Base-by-base conservation (phyloP, 2,113 vertebrate genomes). In the Erythrocebus patas region DNA sequence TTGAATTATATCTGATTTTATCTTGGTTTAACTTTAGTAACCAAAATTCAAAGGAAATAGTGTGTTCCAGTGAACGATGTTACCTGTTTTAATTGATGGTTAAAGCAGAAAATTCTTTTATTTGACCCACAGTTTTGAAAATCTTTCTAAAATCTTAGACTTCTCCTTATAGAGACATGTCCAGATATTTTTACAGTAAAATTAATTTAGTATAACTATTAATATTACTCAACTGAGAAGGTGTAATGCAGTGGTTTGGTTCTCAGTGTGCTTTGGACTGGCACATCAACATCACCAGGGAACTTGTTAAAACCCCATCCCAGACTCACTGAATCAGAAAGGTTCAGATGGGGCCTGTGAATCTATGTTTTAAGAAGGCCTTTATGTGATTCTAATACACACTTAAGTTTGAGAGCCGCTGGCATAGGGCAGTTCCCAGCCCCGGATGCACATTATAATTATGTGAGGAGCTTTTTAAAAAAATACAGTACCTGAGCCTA, bases 41-140 rank as follows among this genome's bases (percentile, higher is more conserved):
- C 48, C 86, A 38, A 48, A 35, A 80, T 83, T 93, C 73, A 95
- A 48, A 92, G 75, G 38, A 16, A 61, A 57, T 52, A 40, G 32
- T 68, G 32, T 12, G 55, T 93, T 96, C 87, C 92, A 48, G 43
- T 89, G n/a, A 88, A 76, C 38, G 43, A 38, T 52, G 35, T 87
- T 84, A 72, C 9, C 38, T 80, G n/a, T 93, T 45, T 66, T 75
- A 66, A 48, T 82, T 86, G 61, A 40, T 78, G 32, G 17, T 55
- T 78, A 88, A 61, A 92, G 85, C 68, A 96, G 83, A 57, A 95
- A 82, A 43, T 89, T 7, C 17, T 93, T 89, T 84, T 73, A 8
- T 92, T 95, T 81, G n/a, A 20, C 18, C 45, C 18, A 14, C 20
- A 57, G n/a, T 88, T 20, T 83, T 92, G 76, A 81, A 95, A 97